These are phyloP conservation scores for Exaiptasia diaphana DNA, from an alignment of 64 coral and sea anemone species.

Conservation along the genomic window DNA sequence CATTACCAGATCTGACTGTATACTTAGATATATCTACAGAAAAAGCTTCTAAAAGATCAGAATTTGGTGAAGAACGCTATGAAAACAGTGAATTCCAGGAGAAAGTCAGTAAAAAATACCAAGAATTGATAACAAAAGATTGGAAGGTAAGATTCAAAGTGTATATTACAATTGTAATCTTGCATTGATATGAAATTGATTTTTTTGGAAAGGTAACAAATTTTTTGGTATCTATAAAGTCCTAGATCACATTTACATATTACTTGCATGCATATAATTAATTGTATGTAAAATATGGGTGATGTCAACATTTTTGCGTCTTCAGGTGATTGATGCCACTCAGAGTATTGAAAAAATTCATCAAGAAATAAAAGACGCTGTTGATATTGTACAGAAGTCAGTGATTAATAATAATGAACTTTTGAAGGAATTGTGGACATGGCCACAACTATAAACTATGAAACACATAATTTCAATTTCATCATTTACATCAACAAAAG, in stretches of 20 bases:
- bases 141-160: slow-evolving; percentile 64
- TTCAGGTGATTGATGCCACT: slow-evolving; percentile 70
- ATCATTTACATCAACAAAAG: neutral
- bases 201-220: neutral
- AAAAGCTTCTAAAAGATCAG: slow-evolving; percentile 52
- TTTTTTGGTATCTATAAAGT: neutral
- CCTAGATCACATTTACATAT: neutral
- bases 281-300: neutral
- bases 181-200: neutral
- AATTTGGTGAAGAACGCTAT: slow-evolving; percentile 86
- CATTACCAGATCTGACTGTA: slow-evolving; percentile 74
- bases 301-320: neutral
- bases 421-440: slow-evolving; percentile 56
- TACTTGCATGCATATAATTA: neutral
- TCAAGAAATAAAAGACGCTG: slow-evolving; percentile 38
- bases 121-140: slow-evolving; percentile 41
- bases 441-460: too few species aligned
- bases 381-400: slow-evolving; percentile 6
- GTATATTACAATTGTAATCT: neutral
- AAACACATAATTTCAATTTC: neutral
- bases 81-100: slow-evolving; percentile 80
- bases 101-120: slow-evolving; percentile 58
- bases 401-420: neutral
- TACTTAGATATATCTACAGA: slow-evolving; percentile 75
- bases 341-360: slow-evolving; percentile 56